Percentiles rank a stretch among this genome's conserved stretches.
Evolutionary conservation across 1,140 invertebrate genomes (phyloP).

Genomic region (Phenacoccus solenopsis): DNA sequence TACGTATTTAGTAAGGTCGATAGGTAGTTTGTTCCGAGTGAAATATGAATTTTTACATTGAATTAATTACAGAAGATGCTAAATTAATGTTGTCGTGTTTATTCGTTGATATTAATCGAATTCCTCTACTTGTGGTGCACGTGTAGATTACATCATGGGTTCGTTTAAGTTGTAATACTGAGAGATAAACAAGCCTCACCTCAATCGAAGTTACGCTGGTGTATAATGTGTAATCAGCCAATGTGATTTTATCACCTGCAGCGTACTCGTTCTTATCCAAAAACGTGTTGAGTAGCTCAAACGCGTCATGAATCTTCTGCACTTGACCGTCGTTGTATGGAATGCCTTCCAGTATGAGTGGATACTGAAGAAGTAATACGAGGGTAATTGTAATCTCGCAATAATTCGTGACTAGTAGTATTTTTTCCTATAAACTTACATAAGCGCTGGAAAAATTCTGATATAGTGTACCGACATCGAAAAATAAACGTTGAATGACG

Average conservation of each 20-base stretch:
- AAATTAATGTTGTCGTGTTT: too few relatives aligned
- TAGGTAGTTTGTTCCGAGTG: too few relatives aligned
- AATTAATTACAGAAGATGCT: too few relatives aligned
- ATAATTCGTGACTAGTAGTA: too few relatives aligned
- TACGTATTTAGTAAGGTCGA: too few relatives aligned
- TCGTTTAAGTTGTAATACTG: too few relatives aligned
- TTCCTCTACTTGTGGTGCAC: too few relatives aligned
- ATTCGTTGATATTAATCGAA: too few relatives aligned
- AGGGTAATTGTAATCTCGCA: too few relatives aligned
- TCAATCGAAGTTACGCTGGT: slow-evolving; percentile 50
- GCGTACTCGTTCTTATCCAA: slow-evolving; percentile 48
- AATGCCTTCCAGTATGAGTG: slow-evolving; percentile 48
- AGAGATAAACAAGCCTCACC: too few relatives aligned
- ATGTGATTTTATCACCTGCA: slow-evolving; percentile 52
- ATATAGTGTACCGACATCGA: slow-evolving; percentile 56
- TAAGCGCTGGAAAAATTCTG: slow-evolving; percentile 46
- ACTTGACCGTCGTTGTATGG: slow-evolving; percentile 49
- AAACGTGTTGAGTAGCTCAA: slow-evolving; percentile 52
- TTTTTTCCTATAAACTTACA: slow-evolving; percentile 39
- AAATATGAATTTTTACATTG: too few relatives aligned
- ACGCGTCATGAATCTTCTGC: slow-evolving; percentile 45
- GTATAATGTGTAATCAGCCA: slow-evolving; percentile 55
- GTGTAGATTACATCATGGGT: too few relatives aligned
- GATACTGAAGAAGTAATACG: slow-evolving; percentile 45
- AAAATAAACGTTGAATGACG: slow-evolving; percentile 59